phyloP scores from a whole-genome alignment of 2,113 vertebrate species.

The Rhinoderma darwinii region DNA sequence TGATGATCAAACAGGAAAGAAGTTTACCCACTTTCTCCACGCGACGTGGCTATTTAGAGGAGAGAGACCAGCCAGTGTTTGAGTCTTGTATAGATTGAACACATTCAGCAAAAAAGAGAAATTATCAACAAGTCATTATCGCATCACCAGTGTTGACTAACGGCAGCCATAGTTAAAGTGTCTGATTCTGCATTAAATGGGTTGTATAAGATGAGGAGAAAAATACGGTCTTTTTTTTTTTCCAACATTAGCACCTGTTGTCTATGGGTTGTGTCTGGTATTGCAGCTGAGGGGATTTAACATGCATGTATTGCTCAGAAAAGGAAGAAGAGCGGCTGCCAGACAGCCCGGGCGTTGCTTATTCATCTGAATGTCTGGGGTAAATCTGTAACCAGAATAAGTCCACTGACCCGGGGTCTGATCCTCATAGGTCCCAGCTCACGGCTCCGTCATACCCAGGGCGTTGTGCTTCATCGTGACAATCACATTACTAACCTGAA shows the following conservation, averaged over 20 bases:
- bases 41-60: neutral
- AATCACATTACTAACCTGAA: slow-evolving; percentile 92
- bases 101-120: too few species aligned
- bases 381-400: neutral
- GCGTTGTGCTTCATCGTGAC: slow-evolving; percentile 84
- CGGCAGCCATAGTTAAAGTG: too few species aligned
- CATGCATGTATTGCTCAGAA: neutral
- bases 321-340: neutral
- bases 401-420: neutral
- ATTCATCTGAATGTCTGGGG: neutral
- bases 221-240: neutral
- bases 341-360: neutral
- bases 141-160: neutral
- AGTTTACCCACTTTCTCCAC: neutral
- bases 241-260: neutral
- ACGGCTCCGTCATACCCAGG: slow-evolving; percentile 89
- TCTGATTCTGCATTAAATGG: neutral
- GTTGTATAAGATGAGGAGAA: neutral
- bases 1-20: neutral
- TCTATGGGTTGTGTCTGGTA: too few species aligned
- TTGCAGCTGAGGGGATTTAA: neutral
- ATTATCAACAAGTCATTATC: neutral
- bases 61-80: neutral
- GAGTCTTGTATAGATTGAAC: neutral
- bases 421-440: slow-evolving; percentile 80